Evolutionary conservation across 2,888 invertebrate species (phyloP).

Genomic region (Suillia variegata): DNA sequence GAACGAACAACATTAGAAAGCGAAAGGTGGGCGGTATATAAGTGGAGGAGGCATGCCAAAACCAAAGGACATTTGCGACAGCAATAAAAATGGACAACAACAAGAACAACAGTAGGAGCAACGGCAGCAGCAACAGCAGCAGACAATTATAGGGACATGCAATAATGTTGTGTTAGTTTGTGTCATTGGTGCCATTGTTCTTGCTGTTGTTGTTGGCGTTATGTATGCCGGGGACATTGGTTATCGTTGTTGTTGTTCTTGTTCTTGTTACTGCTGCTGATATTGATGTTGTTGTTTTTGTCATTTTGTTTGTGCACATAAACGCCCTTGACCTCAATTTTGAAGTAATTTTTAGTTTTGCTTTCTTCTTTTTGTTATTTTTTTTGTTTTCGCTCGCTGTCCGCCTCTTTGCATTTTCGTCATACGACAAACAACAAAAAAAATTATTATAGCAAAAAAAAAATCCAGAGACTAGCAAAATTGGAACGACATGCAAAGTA

Average conservation of each 20-base stretch:
- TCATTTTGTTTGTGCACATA: not conserved
- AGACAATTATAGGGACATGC: conserved; percentile 6
- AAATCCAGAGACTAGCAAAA: too few species aligned
- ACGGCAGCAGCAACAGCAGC: too few species aligned
- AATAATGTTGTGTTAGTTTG: conserved; percentile 2
- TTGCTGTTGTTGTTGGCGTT: not conserved
- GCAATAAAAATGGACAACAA: conserved; percentile 7
- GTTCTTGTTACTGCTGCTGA: conserved; percentile 24
- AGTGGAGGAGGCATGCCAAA: not conserved
- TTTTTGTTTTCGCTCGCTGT: too few species aligned
- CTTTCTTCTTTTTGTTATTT: too few species aligned
- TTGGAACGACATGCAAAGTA: too few species aligned
- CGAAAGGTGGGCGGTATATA: not conserved
- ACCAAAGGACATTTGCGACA: not conserved
- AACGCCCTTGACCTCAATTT: conserved; percentile 33
- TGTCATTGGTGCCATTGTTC: not conserved
- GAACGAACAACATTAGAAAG: not conserved
- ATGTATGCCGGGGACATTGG: conserved; percentile 22
- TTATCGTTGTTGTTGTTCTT: conserved; percentile 5
- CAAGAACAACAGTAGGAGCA: conserved; percentile 5
- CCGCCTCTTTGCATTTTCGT: too few species aligned
- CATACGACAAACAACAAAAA: too few species aligned
- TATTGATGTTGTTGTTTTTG: too few species aligned
- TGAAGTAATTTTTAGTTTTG: conserved; percentile 3
- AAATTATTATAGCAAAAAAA: too few species aligned